phyloP scores from a whole-genome alignment of 2,888 invertebrate species.

The Ichneumon xanthorius region DNA sequence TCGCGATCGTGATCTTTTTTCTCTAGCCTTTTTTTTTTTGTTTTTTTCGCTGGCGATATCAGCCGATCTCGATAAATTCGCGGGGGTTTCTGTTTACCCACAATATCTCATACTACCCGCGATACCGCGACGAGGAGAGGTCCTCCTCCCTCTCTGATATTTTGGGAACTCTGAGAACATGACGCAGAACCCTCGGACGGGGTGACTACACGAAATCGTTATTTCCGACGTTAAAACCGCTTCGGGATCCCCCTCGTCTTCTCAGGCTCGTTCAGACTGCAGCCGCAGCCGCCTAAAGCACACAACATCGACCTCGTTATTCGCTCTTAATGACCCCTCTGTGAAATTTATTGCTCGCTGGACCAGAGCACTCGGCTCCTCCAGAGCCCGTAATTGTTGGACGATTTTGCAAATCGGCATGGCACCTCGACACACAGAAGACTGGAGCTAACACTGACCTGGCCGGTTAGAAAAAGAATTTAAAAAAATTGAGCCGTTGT shows the following conservation, averaged over 20 bases:
- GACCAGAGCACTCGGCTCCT: not conserved
- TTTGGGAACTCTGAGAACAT: slow-evolving; percentile 59
- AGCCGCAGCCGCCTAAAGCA: slow-evolving; percentile 20
- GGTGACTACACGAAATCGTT: slow-evolving; percentile 48
- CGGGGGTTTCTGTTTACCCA: slow-evolving; percentile 36
- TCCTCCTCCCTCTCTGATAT: slow-evolving; percentile 38
- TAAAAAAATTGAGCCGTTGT: too few species aligned
- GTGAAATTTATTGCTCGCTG: slow-evolving; percentile 1
- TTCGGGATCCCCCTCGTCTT: slow-evolving; percentile 37
- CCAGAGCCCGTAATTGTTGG: not conserved
- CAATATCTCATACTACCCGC: slow-evolving; percentile 30
- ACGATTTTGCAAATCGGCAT: slow-evolving; percentile 14
- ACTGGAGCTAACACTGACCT: too few species aligned
- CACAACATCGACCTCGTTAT: slow-evolving; percentile 78
- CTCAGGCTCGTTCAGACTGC: slow-evolving; percentile 13
- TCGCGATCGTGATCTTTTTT: not conserved
- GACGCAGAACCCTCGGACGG: slow-evolving; percentile 46
- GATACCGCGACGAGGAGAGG: slow-evolving; percentile 5
- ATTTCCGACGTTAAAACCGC: slow-evolving; percentile 32
- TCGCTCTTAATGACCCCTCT: slow-evolving; percentile 78
- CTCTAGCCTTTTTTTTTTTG: not conserved
- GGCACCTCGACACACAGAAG: not conserved
- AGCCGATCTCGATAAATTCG: slow-evolving; percentile 38
- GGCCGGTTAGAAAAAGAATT: too few species aligned
- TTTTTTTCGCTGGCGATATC: not conserved